Evolutionary conservation across 2,888 invertebrate species (phyloP), one percentile per base, ranked within the genome.

Genomic region (Megamerina dolium): DNA sequence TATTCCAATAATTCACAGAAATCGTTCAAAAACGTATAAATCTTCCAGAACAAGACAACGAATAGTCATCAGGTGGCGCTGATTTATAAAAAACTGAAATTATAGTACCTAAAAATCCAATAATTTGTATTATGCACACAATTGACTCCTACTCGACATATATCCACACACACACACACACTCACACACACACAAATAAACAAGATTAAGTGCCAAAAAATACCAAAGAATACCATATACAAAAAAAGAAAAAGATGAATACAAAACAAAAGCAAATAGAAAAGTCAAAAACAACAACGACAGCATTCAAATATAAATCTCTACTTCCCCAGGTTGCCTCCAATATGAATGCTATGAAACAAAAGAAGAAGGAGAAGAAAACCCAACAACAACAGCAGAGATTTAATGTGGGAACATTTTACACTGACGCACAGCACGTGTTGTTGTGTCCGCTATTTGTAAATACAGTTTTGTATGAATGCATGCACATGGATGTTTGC

Each of bases 371-470:
- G 13, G 13, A 13, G 13, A 20, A 20, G 5, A 35, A 35, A 21
- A n/a, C n/a, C n/a, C n/a, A n/a, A n/a, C n/a, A 6, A 10, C 16
- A 33, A n/a, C 8, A 17, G 49, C 32, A 45, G 50, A 54, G 56
- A 56, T 55, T 54, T 56, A 55, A 52, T 56, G 56, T 54, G 57
- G 53, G 55, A 56, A 57, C 45, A 48, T 48, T 50, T 38, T 31
- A 46, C 48, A 46, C 45, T 52, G 57, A 55, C 52, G 50, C 48
- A 47, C 52, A 54, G 56, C 58, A 58, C 57, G 58, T 56, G 58
- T 52, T 55, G 41, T 32, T 42, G 26, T 37, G 29, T 32, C 36
- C 40, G 40, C 35, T 40, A 31, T 14, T 18, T 27, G 35, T 37
- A n/a, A n/a, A n/a, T n/a, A n/a, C n/a, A n/a, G n/a, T n/a, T n/a